Conservation (phyloP, 2,797 vertebrate species). For the Clarias platycephalus region DNA sequence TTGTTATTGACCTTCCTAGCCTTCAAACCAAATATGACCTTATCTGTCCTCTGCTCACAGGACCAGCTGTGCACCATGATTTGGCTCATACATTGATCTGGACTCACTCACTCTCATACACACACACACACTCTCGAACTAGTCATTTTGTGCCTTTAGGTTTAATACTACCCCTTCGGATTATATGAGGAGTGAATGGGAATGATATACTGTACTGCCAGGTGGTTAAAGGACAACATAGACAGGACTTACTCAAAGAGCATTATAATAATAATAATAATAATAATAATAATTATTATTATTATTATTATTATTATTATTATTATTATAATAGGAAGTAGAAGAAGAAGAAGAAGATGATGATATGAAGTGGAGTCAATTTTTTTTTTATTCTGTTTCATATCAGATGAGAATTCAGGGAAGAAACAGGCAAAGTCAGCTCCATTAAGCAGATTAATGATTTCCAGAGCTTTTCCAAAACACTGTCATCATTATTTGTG, state of each 20-base stretch:
- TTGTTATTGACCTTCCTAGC: background rate
- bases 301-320: too few relatives aligned
- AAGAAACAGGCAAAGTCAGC: background rate
- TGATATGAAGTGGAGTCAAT: background rate
- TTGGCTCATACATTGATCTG: constrained; percentile 71
- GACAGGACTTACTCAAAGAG: background rate
- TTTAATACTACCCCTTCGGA: constrained; percentile 69
- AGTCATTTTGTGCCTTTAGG: constrained; percentile 68
- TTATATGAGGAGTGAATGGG: constrained; percentile 51
- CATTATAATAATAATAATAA: too few relatives aligned
- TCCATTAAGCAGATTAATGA: constrained; percentile 1
- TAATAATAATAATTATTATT: too few relatives aligned
- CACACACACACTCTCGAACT: constrained; percentile 55
- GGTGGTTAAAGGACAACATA: background rate
- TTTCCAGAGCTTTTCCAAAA: background rate
- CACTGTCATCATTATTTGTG: background rate
- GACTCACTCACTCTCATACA: constrained; percentile 61
- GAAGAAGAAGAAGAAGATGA: too few relatives aligned
- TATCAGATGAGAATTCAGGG: constrained; percentile 46
- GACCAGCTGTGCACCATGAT: constrained; percentile 67
- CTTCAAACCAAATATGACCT: background rate
- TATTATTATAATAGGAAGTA: too few relatives aligned
- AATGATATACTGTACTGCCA: background rate
- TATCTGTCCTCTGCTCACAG: background rate
- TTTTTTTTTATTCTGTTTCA: background rate